These are phyloP conservation scores for Nebria salina DNA, from an alignment of 2,888 invertebrate species.

Conservation along the genomic window DNA sequence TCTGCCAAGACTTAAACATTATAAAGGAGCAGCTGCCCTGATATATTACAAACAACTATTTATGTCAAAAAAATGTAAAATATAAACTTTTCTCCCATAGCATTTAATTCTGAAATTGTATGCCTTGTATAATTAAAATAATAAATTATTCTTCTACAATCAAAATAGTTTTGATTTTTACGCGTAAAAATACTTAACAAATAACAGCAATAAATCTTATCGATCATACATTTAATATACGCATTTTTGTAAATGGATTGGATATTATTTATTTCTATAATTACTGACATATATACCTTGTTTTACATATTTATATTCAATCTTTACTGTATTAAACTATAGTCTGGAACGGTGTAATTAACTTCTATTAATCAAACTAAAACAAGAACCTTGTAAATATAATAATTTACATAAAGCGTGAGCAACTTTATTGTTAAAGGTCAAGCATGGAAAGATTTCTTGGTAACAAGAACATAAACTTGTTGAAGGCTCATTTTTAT, in stretches of 20 bases:
- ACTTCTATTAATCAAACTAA: constrained; percentile 38
- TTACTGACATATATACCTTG: background rate
- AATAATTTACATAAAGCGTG: constrained; percentile 16
- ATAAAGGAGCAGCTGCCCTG: too few relatives aligned
- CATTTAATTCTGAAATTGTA: too few relatives aligned
- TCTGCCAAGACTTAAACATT: too few relatives aligned
- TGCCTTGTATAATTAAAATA: too few relatives aligned
- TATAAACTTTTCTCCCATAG: too few relatives aligned
- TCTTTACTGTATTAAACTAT: constrained; percentile 14
- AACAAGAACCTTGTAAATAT: constrained; percentile 10
- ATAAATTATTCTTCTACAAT: too few relatives aligned
- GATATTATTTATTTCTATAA: background rate
- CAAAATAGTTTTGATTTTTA: too few relatives aligned
- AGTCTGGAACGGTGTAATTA: constrained; percentile 39
- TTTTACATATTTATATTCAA: background rate
- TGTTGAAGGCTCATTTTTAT: too few relatives aligned
- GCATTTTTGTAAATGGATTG: background rate
- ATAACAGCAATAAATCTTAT: background rate
- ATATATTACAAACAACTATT: too few relatives aligned
- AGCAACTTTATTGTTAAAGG: background rate
- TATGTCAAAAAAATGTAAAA: too few relatives aligned
- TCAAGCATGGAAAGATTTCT: constrained; percentile 4
- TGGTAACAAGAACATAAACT: background rate
- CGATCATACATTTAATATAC: background rate
- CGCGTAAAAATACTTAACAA: background rate